Conservation (phyloP, 2,113 vertebrate genomes). For the Himantopus leucocephalus region DNA sequence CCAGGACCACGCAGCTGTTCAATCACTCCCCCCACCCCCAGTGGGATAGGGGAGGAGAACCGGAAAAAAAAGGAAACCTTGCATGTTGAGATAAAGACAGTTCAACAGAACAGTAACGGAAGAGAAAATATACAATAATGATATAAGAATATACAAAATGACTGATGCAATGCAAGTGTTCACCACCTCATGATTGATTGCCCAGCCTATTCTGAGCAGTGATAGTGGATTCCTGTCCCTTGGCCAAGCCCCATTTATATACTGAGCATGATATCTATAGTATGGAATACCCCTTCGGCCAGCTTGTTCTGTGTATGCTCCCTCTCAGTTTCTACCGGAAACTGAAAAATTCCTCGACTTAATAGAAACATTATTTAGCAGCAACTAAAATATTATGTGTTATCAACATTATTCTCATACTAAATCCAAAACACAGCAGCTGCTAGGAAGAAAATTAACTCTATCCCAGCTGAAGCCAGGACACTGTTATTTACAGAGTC, state of each 20-base stretch:
- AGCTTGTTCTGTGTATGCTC: background rate
- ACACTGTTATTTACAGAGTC: background rate
- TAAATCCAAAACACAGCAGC: background rate
- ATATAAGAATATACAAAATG: background rate
- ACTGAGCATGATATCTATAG: too few relatives aligned
- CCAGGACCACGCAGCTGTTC: background rate
- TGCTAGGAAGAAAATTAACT: background rate
- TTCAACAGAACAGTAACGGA: background rate
- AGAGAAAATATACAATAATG: background rate
- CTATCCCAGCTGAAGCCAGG: background rate
- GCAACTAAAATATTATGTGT: background rate
- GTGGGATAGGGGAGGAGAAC: background rate
- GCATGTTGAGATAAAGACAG: background rate
- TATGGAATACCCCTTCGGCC: background rate
- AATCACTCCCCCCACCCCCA: background rate
- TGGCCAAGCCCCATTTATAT: background rate
- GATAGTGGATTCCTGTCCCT: background rate
- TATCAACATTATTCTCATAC: background rate
- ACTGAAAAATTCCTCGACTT: background rate
- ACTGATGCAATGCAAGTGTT: background rate
- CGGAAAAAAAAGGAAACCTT: background rate
- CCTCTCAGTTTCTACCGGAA: background rate
- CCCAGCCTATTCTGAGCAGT: background rate
- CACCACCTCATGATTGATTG: background rate
- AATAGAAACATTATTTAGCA: background rate